Conservation (phyloP, 2,888 invertebrate species). For the Fabriciana adippe region DNA sequence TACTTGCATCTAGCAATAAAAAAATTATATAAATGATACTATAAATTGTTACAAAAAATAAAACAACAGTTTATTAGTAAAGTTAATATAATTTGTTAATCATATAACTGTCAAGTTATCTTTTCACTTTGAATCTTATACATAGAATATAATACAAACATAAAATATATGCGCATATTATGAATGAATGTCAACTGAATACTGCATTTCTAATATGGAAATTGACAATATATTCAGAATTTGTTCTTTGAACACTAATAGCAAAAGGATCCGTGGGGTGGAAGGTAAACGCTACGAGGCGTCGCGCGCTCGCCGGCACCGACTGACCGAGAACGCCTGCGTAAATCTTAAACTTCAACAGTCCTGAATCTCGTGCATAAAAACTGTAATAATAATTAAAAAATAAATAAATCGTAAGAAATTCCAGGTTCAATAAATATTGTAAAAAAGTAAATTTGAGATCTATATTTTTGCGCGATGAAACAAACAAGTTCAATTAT, state of each 20-base stretch:
- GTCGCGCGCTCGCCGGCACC: slow-evolving; percentile 85
- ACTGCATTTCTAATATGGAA: slow-evolving; percentile 92
- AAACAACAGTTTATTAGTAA: slow-evolving; percentile 14
- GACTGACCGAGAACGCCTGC: slow-evolving; percentile 89
- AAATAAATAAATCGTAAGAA: background rate
- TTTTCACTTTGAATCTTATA: slow-evolving; percentile 2
- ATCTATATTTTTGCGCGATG: background rate
- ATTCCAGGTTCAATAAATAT: too few species aligned
- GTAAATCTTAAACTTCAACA: slow-evolving; percentile 94
- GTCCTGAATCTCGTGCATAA: slow-evolving; percentile 90
- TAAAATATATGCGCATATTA: slow-evolving; percentile 11
- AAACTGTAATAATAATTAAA: slow-evolving; percentile 79
- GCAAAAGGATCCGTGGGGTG: slow-evolving; percentile 98
- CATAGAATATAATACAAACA: slow-evolving; percentile 6
- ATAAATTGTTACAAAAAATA: background rate
- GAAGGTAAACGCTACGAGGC: slow-evolving; percentile 96
- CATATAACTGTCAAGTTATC: background rate
- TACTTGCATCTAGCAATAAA: background rate
- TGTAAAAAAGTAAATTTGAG: background rate
- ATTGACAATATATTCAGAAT: slow-evolving; percentile 96
- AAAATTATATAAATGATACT: background rate
- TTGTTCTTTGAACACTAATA: slow-evolving; percentile 96
- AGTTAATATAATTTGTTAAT: slow-evolving; percentile 19
- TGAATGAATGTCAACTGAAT: slow-evolving; percentile 56
- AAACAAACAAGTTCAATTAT: too few species aligned